These are phyloP conservation scores for Eufriesea mexicana DNA, from an alignment of 1,140 invertebrate species.

Conservation along the genomic window DNA sequence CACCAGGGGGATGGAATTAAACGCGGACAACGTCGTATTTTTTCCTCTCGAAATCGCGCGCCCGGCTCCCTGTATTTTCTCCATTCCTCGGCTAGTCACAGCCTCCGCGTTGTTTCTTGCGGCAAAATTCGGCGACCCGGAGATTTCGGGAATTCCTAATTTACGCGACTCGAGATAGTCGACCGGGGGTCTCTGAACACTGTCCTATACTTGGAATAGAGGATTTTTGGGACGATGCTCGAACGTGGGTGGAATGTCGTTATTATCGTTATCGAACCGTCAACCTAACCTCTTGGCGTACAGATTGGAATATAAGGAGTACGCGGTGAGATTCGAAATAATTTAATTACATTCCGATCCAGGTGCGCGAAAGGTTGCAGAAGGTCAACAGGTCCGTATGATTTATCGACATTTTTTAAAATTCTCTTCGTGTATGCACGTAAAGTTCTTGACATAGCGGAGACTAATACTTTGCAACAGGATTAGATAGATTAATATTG, in stretches of 20 bases:
- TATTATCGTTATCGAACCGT: too few relatives aligned
- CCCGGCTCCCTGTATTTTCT: background rate
- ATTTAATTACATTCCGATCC: too few relatives aligned
- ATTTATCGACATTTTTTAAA: too few relatives aligned
- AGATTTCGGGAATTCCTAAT: background rate
- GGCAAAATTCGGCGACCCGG: background rate
- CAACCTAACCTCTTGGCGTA: too few relatives aligned
- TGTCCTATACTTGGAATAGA: background rate
- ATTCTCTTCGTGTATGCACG: too few relatives aligned
- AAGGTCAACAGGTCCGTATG: too few relatives aligned
- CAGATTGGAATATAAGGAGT: too few relatives aligned
- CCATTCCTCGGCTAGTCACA: background rate
- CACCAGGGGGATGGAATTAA: background rate
- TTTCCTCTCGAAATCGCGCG: background rate
- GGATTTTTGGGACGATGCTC: background rate
- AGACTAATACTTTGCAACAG: too few relatives aligned
- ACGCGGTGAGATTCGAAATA: too few relatives aligned
- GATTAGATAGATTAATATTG: too few relatives aligned
- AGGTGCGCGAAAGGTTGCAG: too few relatives aligned
- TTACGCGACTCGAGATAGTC: background rate
- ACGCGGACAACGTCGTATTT: background rate
- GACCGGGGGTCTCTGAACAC: background rate
- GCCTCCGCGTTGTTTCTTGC: conserved; percentile 6
- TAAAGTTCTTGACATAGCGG: too few relatives aligned
- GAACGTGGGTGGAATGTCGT: background rate